Evolutionary conservation across 2,888 invertebrate species (phyloP).

Genomic region (Apodemia hepburni): DNA sequence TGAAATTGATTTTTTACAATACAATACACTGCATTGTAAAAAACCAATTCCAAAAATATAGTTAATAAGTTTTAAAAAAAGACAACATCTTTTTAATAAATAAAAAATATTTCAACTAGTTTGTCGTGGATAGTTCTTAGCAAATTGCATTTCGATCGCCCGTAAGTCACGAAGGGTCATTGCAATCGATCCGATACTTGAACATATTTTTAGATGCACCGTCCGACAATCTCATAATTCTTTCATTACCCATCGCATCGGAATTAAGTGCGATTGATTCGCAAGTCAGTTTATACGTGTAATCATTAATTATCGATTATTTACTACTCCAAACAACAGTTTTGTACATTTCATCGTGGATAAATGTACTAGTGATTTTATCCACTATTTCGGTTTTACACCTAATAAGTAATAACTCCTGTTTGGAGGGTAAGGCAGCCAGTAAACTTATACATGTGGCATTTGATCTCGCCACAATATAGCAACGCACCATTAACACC

Average conservation of each 20-base stretch:
- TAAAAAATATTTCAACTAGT: not conserved
- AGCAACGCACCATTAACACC: no score
- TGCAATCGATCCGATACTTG: constrained; percentile 53
- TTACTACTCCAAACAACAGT: not conserved
- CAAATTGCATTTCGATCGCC: constrained; percentile 38
- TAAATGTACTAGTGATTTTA: no score
- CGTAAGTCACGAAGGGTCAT: constrained; percentile 41
- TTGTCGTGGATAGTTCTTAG: constrained; percentile 18
- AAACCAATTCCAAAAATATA: no score
- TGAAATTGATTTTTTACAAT: no score
- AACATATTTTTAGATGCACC: constrained; percentile 75
- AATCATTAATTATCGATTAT: not conserved
- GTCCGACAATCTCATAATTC: constrained; percentile 52
- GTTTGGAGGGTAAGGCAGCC: no score
- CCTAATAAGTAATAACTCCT: no score
- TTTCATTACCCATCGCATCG: constrained; percentile 49
- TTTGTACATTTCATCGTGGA: not conserved
- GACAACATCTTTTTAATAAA: not conserved
- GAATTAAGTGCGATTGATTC: constrained; percentile 41
- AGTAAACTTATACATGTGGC: no score
- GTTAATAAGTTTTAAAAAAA: no score
- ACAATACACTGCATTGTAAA: no score
- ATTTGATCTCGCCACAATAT: no score
- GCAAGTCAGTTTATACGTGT: constrained; percentile 35
- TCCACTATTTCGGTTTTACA: no score